Evolutionary conservation across 2,888 invertebrate species (phyloP), one percentile per base, ranked within the genome.

Genomic region (Aphidius colemani): DNA sequence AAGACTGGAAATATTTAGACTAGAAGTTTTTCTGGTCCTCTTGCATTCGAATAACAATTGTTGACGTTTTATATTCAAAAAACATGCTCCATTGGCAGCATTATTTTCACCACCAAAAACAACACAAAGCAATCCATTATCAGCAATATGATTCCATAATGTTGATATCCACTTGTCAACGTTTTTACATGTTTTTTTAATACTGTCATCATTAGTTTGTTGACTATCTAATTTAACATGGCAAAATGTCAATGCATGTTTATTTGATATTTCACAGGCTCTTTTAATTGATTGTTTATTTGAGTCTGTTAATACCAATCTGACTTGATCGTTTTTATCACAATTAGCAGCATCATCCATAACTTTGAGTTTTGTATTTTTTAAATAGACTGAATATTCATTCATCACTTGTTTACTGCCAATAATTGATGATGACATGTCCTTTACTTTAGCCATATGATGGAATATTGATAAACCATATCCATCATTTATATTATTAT

Each of bases 41-140:
- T 18, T 18, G 13, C 13, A 18, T 18, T 18, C 13, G 2, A 18
- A 18, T 18, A 18, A 18, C 13, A 18, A 18, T 10, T 40, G 44
- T 57, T 65, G 61, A 40, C 53, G 39, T 46, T 65, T 65, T 8
- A 83, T 66, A 70, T 78, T 80, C 7, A 83, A 67, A 62, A 83
- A 83, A 68, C 82, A 82, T 48, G 78, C 78, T 18, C 83, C 83
- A 64, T 80, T 85, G 6, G 83, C 82, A 48, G 82, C 76, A 59
- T 84, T 83, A 18, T 81, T 83, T 55, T 84, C 85, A 39, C 93
- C 93, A 69, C 89, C 87, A 79, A 94, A 89, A 57, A 94, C 79
- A 40, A 93, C 87, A 61, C 90, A 86, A 78, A 86, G 86, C 64
- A 92, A 80, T 50, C 89, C 87, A 70, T 88, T 87, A 49, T 84